These are phyloP conservation scores for Notodonta ziczac DNA, from an alignment of 2,888 invertebrate species.

Conservation along the genomic window DNA sequence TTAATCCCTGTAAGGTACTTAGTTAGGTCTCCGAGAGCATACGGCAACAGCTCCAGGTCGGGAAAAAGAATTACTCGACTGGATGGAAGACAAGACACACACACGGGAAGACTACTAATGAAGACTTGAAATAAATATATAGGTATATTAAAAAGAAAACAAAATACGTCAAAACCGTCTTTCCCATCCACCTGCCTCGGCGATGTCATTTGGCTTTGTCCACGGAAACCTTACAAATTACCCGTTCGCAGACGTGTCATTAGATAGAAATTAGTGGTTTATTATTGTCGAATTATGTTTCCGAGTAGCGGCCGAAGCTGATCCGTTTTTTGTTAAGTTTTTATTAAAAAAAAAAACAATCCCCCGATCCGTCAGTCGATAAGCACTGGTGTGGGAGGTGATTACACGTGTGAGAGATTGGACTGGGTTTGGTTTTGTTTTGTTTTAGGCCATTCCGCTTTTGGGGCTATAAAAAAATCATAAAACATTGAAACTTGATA, in stretches of 20 bases:
- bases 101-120: no score
- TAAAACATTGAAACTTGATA: conserved; percentile 4
- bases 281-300: conserved; percentile 64
- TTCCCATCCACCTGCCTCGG: neutral
- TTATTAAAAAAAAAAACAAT: conserved; percentile 40
- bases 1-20: no score
- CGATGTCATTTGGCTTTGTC: neutral
- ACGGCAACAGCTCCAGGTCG: no score
- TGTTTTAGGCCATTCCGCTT: conserved; percentile 15
- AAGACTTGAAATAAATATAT: no score
- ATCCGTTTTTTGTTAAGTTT: conserved; percentile 43
- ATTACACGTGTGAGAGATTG: conserved; percentile 41
- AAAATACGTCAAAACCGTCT: neutral
- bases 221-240: conserved; percentile 5
- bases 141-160: neutral
- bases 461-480: conserved; percentile 4
- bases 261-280: conserved; percentile 66
- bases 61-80: no score
- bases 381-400: conserved; percentile 46
- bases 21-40: no score
- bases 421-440: neutral
- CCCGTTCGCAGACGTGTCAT: conserved; percentile 51
- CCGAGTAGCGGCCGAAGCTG: conserved; percentile 46
- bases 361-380: conserved; percentile 45
- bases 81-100: no score